phyloP scores from a whole-genome alignment of 1,140 invertebrate species.

The Neuroterus valhalla region DNA sequence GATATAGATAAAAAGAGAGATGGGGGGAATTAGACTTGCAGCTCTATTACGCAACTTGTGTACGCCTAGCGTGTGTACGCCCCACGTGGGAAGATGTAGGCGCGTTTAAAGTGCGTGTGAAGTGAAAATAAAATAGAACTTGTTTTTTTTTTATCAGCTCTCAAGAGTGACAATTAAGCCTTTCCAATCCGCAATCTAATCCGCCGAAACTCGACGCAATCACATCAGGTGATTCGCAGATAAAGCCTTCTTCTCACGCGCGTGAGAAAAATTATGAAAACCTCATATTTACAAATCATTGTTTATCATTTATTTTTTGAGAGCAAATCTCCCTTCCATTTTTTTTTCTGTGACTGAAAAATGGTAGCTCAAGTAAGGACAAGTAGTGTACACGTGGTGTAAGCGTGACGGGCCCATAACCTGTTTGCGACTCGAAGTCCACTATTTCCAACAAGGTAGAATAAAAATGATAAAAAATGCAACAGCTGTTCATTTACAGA shows the following conservation, averaged over 20 bases:
- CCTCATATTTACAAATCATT: too few relatives aligned
- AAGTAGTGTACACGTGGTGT: too few relatives aligned
- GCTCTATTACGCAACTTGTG: conserved; percentile 21
- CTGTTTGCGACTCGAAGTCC: too few relatives aligned
- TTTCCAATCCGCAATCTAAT: background rate
- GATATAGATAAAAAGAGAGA: conserved; percentile 13
- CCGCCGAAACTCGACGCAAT: background rate
- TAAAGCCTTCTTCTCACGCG: conserved; percentile 4
- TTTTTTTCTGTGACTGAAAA: too few relatives aligned
- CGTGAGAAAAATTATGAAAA: background rate
- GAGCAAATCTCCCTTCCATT: too few relatives aligned
- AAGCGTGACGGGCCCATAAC: too few relatives aligned
- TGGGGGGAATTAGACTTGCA: conserved; percentile 16
- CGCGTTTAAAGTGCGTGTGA: conserved; percentile 24
- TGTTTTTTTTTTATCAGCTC: conserved; percentile 21
- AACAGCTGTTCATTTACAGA: too few relatives aligned
- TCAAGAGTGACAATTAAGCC: conserved; percentile 18
- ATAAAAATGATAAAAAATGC: too few relatives aligned
- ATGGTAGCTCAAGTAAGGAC: too few relatives aligned
- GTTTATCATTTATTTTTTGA: too few relatives aligned
- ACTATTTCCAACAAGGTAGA: too few relatives aligned
- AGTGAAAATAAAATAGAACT: conserved; percentile 13
- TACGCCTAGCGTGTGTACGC: background rate
- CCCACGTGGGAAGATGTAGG: conserved; percentile 7
- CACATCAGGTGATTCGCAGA: conserved; percentile 1